phyloP scores from a whole-genome alignment of 2,888 invertebrate genomes.

The Orthonevra nobilis region DNA sequence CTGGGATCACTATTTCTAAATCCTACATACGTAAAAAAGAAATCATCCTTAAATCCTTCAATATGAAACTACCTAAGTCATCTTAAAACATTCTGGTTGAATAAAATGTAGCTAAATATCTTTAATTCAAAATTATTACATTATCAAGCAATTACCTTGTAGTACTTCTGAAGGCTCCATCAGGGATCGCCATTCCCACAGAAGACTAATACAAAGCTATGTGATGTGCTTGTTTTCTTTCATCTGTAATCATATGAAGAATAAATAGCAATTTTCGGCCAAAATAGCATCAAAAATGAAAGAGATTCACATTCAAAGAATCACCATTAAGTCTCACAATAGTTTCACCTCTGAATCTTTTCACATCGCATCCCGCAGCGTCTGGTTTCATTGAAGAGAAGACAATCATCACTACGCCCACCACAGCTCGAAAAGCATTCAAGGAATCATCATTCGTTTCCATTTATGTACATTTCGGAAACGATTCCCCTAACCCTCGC shows the following conservation, averaged over 20 bases:
- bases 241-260: slow-evolving; percentile 2
- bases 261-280: slow-evolving; percentile 20
- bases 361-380: slow-evolving; percentile 5
- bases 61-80: no score
- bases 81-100: no score
- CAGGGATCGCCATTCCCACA: no score
- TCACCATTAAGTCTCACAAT: slow-evolving; percentile 39
- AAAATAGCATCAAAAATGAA: slow-evolving; percentile 31
- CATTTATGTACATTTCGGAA: slow-evolving; percentile 1
- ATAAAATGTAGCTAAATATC: no score
- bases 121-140: no score
- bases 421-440: neutral
- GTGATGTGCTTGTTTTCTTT: neutral
- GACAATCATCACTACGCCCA: neutral
- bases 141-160: no score
- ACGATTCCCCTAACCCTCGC: neutral
- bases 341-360: slow-evolving; percentile 14
- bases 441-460: slow-evolving; percentile 32
- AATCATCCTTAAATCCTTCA: no score
- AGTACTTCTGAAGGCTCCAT: no score
- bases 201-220: neutral
- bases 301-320: neutral
- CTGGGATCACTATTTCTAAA: no score
- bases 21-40: no score
- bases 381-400: neutral